These are phyloP conservation scores for Rhinoraja longicauda DNA, from an alignment of 2,797 vertebrate species.

Conservation along the genomic window DNA sequence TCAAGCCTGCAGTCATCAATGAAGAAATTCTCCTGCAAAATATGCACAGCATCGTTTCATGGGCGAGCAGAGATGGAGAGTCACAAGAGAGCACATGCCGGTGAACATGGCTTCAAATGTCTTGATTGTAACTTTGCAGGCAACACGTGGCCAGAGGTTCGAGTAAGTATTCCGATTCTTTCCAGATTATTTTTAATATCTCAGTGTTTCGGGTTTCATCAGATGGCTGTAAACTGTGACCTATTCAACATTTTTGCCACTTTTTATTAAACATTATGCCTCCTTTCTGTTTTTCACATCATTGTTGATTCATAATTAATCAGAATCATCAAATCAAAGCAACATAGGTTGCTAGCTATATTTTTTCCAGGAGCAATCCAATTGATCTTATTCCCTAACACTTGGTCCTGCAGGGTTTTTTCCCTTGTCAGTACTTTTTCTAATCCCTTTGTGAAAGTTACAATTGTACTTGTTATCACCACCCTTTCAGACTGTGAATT, in stretches of 20 bases:
- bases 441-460: too few species aligned
- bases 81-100: conserved; percentile 91
- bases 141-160: conserved; percentile 81
- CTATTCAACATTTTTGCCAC: neutral
- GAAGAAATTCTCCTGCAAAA: conserved; percentile 92
- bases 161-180: conserved; percentile 58
- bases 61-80: conserved; percentile 96
- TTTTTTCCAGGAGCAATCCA: too few species aligned
- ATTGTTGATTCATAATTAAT: neutral
- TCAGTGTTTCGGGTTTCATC: neutral
- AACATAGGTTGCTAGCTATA: too few species aligned
- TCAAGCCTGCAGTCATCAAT: conserved; percentile 52
- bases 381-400: too few species aligned
- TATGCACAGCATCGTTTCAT: conserved; percentile 86
- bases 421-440: too few species aligned
- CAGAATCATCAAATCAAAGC: too few species aligned
- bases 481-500: too few species aligned
- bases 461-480: too few species aligned
- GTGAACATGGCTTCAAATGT: conserved; percentile 88
- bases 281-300: neutral
- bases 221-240: neutral
- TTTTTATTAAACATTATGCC: neutral
- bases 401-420: too few species aligned
- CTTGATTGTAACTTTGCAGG: conserved; percentile 85
- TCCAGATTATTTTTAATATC: neutral